A percentile compares a stretch with the other conserved stretches of the same genome.
phyloP scores from a whole-genome alignment of 92 coral and sea anemone genomes.

The Chrysogorgia sp. region DNA sequence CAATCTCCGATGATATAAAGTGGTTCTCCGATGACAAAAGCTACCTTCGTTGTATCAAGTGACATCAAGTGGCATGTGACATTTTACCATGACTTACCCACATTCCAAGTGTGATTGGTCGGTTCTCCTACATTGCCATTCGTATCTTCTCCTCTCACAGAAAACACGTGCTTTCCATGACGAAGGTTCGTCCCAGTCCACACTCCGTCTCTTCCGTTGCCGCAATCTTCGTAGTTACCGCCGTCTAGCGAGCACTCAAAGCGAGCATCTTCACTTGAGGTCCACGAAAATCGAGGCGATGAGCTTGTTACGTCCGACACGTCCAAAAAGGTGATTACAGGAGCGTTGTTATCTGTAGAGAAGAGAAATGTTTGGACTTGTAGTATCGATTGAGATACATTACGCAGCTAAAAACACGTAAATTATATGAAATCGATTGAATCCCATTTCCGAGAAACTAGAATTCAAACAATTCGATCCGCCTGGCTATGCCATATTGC shows the following conservation, averaged over 20 bases:
- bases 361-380: neutral
- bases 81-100: slow-evolving; percentile 10
- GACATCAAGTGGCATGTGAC: too few species aligned
- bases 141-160: slow-evolving; percentile 16
- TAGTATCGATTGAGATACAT: too few species aligned
- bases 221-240: slow-evolving; percentile 9
- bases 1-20: too few species aligned
- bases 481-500: too few species aligned
- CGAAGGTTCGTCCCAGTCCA: slow-evolving; percentile 2
- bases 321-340: neutral
- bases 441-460: too few species aligned
- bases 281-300: slow-evolving; percentile 8
- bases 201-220: slow-evolving; percentile 2
- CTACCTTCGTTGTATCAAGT: too few species aligned
- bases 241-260: slow-evolving; percentile 35
- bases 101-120: slow-evolving; percentile 12
- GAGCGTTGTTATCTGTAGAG: slow-evolving; percentile 15
- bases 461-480: too few species aligned
- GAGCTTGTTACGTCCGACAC: neutral
- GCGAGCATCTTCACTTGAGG: slow-evolving; percentile 23
- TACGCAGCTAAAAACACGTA: too few species aligned
- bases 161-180: slow-evolving; percentile 17
- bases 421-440: too few species aligned
- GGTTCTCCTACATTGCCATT: slow-evolving; percentile 32
- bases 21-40: too few species aligned